Evolutionary conservation across 1,140 invertebrate genomes (phyloP), one percentile per base, ranked within the genome.

Genomic region (Lanistes nyassanus): DNA sequence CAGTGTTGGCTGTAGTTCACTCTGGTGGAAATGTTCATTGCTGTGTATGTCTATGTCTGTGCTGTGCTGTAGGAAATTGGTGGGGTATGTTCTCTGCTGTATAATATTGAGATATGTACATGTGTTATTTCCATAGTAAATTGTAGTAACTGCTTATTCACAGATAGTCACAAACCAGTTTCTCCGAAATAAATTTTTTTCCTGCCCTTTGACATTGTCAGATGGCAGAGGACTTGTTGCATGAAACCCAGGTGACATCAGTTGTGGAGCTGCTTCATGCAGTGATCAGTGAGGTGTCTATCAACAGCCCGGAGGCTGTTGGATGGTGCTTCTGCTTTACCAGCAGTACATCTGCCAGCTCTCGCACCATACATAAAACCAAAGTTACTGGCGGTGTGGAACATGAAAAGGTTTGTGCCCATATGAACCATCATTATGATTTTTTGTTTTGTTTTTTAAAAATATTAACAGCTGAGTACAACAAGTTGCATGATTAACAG

Each of bases 251-350:
- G 85, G 93, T 93, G 74, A 93, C 93, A 39, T 92, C 94, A 19
- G 94, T 98, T 82, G 92, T 93, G 71, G 94, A 95, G 83, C 92
- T 96, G 85, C 93, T 98, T 68, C 92, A 94, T 82, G 95, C 97
- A 84, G 94, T 97, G 74, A 94, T 97, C 39, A 91, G 92, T 36
- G 94, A 97, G 89, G 91, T 97, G 76, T 93, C 93, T 82, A 92
- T 94, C 78, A 93, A 95, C 88, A 95, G 95, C 31, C 91, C 92
- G 51, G 78, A 74, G 21, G 81, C 83, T 68, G 80, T 85, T 3
- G 53, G 71, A 21, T 62, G 74, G 0, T 82, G 78, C 68, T 68
- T 85, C 21, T 82, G 79, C 42, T 80, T 80, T 68, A 71, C 76
- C 16, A 81, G 78, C 58, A 84, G 83, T n/a, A 80, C 82, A 3